These are phyloP conservation scores for Colinus virginianus DNA, from an alignment of 2,113 vertebrate genomes.

Conservation along the genomic window DNA sequence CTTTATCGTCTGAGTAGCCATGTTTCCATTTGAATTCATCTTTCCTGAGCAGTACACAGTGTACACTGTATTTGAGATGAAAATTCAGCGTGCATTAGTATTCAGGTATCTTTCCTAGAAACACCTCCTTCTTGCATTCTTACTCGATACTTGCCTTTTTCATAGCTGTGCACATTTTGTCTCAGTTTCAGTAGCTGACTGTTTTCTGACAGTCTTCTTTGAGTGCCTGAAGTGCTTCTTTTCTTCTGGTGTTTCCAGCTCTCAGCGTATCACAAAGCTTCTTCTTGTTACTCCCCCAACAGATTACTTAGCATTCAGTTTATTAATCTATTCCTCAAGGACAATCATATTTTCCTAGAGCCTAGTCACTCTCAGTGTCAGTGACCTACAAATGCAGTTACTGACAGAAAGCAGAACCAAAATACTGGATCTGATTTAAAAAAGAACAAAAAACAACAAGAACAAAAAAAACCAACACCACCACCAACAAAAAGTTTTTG, in stretches of 20 bases:
- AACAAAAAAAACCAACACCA: too few relatives aligned
- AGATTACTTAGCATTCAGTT: neutral
- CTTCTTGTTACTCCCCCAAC: neutral
- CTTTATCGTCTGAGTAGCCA: neutral
- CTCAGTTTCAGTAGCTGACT: neutral
- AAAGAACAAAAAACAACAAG: too few relatives aligned
- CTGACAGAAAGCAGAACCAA: neutral
- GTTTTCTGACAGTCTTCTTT: neutral
- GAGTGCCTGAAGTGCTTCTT: neutral
- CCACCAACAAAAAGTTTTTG: neutral
- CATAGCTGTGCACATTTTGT: neutral
- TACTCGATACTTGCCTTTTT: neutral
- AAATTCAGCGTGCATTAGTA: neutral
- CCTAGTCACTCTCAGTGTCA: neutral
- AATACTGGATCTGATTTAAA: neutral
- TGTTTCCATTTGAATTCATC: neutral
- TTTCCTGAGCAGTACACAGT: neutral
- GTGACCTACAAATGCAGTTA: neutral
- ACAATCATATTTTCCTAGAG: neutral
- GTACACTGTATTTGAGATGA: neutral
- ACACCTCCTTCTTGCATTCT: neutral
- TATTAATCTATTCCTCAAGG: neutral
- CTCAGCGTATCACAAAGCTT: neutral
- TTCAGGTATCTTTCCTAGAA: neutral
- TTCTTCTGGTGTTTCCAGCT: neutral